These are phyloP conservation scores for Chaetoderma sp. DNA, from an alignment of 2,888 invertebrate species.

Conservation along the genomic window DNA sequence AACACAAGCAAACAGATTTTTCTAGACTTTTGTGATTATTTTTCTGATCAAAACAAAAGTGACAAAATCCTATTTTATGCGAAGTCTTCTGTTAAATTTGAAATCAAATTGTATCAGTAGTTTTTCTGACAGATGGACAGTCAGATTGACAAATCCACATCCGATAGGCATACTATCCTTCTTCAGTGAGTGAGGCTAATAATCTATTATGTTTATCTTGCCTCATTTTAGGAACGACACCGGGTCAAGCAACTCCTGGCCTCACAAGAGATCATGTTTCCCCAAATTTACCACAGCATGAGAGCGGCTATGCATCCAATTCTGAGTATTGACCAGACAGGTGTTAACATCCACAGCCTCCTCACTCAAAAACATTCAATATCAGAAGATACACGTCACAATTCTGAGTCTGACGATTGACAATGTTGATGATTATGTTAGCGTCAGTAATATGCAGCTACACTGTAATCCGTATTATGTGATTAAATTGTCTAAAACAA, in stretches of 20 bases:
- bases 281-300: constrained; percentile 81
- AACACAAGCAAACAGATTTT: too few species aligned
- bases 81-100: not conserved
- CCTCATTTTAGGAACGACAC: constrained; percentile 72
- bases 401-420: too few species aligned
- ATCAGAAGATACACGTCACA: too few species aligned
- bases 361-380: too few species aligned
- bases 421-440: too few species aligned
- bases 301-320: constrained; percentile 83
- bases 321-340: constrained; percentile 72
- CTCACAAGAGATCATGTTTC: constrained; percentile 82
- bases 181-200: not conserved
- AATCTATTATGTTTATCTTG: too few species aligned
- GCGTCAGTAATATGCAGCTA: too few species aligned
- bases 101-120: not conserved
- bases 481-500: too few species aligned
- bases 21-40: too few species aligned
- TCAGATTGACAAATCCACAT: not conserved
- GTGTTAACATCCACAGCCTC: constrained; percentile 34
- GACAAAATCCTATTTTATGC: not conserved
- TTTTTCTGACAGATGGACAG: not conserved
- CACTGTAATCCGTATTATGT: too few species aligned
- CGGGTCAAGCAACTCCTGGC: constrained; percentile 79
- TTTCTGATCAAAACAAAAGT: too few species aligned
- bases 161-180: not conserved